These are phyloP conservation scores for Morone saxatilis DNA, from an alignment of 2,113 vertebrate species.

Conservation along the genomic window DNA sequence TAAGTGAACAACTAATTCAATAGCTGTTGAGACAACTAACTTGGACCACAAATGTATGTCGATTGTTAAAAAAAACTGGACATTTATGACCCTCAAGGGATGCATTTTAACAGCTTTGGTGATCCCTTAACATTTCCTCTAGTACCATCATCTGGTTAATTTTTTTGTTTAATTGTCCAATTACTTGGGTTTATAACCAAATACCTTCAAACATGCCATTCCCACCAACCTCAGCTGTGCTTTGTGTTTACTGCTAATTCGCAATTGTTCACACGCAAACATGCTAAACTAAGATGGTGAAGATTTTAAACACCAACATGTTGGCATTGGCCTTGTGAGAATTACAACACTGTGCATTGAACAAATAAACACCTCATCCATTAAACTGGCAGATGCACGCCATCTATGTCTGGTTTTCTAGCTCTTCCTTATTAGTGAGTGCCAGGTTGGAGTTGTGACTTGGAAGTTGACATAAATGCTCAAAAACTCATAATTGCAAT, in stretches of 20 bases:
- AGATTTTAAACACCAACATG: background rate
- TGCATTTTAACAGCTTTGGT: background rate
- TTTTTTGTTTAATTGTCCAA: background rate
- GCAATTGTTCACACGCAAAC: background rate
- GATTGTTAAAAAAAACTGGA: background rate
- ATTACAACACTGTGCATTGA: background rate
- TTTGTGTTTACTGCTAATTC: background rate
- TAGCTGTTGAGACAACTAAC: too few relatives aligned
- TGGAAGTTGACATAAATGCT: too few relatives aligned
- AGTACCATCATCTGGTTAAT: background rate
- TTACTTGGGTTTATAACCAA: background rate
- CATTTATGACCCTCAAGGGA: too few relatives aligned
- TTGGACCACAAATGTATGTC: background rate
- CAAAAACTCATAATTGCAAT: background rate
- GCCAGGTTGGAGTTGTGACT: fast-evolving
- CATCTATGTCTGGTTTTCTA: too few relatives aligned
- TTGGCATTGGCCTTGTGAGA: too few relatives aligned
- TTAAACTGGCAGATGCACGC: too few relatives aligned
- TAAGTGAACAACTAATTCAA: background rate
- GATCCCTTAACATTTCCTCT: background rate
- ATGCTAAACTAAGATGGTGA: background rate
- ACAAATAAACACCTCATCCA: background rate
- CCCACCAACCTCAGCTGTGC: background rate
- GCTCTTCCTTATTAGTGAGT: background rate
- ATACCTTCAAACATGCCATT: background rate